A percentile compares a stretch with the other conserved stretches of the same genome.
These are phyloP conservation scores for Lasioglossum oenotherae DNA, from an alignment of 2,888 invertebrate genomes.

Conservation along the genomic window DNA sequence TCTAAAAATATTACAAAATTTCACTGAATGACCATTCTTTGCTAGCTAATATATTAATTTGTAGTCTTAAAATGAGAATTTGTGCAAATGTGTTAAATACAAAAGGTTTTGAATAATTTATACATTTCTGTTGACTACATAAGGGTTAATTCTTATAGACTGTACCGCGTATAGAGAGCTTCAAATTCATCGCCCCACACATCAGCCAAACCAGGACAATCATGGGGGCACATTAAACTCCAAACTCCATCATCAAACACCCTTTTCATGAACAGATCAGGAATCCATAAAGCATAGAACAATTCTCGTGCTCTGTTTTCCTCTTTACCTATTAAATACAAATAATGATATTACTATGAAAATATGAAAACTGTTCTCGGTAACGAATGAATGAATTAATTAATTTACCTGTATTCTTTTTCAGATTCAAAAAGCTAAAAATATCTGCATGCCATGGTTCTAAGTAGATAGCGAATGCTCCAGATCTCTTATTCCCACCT, in stretches of 20 bases:
- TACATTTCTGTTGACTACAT: too few relatives aligned
- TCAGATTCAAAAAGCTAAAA: slow-evolving; percentile 96
- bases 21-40: too few relatives aligned
- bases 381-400: neutral
- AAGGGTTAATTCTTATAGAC: neutral
- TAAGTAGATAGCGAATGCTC: slow-evolving; percentile 98
- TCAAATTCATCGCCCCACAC: slow-evolving; percentile 98
- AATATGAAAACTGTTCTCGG: neutral
- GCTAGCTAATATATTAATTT: too few relatives aligned
- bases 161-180: slow-evolving; percentile 90
- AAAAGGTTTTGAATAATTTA: too few relatives aligned
- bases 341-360: neutral
- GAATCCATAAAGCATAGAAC: slow-evolving; percentile 99
- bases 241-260: slow-evolving; percentile 93
- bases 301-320: slow-evolving; percentile 97
- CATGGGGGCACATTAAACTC: slow-evolving; percentile 99
- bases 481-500: slow-evolving; percentile 98
- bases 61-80: too few relatives aligned
- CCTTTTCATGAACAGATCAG: slow-evolving; percentile 98
- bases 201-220: slow-evolving; percentile 95
- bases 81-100: too few relatives aligned
- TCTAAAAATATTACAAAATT: too few relatives aligned
- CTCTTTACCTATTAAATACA: slow-evolving; percentile 88
- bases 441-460: slow-evolving; percentile 99
- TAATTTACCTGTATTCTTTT: slow-evolving; percentile 92